Evolutionary conservation across 2,888 invertebrate species (phyloP).

Genomic region (Stenurella melanura): DNA sequence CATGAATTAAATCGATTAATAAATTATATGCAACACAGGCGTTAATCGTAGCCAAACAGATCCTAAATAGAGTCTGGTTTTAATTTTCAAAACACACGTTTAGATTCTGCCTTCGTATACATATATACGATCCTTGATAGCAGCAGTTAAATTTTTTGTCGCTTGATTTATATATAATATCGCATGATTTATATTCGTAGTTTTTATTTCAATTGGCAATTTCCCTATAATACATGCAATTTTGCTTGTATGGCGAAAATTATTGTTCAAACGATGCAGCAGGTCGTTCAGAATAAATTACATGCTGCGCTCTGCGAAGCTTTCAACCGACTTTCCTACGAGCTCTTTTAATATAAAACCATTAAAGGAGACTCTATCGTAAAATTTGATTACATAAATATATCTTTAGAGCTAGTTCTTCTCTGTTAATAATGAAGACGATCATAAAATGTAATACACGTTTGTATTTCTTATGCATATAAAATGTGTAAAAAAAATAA

Average conservation of each 20-base stretch:
- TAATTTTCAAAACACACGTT: not conserved
- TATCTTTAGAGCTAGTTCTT: conserved; percentile 12
- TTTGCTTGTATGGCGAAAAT: conserved; percentile 28
- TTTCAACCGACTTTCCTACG: conserved; percentile 8
- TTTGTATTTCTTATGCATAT: too few species aligned
- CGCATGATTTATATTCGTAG: conserved; percentile 15
- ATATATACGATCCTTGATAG: not conserved
- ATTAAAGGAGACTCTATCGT: conserved; percentile 3
- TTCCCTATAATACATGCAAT: conserved; percentile 25
- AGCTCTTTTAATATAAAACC: conserved; percentile 11
- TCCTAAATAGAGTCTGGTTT: not conserved
- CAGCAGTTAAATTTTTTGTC: conserved; percentile 8
- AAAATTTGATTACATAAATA: conserved; percentile 13
- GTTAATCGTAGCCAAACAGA: too few species aligned
- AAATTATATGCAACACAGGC: too few species aligned
- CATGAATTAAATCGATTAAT: too few species aligned
- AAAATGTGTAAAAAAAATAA: too few species aligned
- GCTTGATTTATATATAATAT: conserved; percentile 16
- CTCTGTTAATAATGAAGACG: conserved; percentile 15
- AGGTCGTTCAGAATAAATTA: conserved; percentile 33
- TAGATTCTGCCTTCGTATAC: not conserved
- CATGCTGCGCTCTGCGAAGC: conserved; percentile 9
- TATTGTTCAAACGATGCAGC: conserved; percentile 25
- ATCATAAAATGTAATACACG: not conserved
- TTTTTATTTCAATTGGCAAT: conserved; percentile 31